These are phyloP conservation scores for Heliconius hortense DNA, from an alignment of 2,888 invertebrate species.

Conservation along the genomic window DNA sequence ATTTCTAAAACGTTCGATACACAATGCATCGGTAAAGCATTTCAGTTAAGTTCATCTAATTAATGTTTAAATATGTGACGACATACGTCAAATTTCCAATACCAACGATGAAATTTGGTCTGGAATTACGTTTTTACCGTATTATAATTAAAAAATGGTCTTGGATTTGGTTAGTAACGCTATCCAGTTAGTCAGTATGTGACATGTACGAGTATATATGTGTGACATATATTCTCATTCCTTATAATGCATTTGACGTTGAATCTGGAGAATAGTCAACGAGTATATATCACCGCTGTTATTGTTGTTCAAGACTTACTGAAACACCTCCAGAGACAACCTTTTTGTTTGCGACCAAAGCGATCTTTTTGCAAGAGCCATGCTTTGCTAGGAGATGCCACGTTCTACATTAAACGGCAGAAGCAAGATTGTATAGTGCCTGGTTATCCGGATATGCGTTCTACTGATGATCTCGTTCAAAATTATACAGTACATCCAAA, in stretches of 20 bases:
- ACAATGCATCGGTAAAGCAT: too few relatives aligned
- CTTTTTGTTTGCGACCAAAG: constrained; percentile 40
- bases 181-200: constrained; percentile 25
- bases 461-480: too few relatives aligned
- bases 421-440: too few relatives aligned
- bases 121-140: too few relatives aligned
- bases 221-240: constrained; percentile 43
- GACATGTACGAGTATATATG: constrained; percentile 36
- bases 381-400: constrained; percentile 42
- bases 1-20: too few relatives aligned
- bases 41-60: background rate
- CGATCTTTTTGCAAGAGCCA: constrained; percentile 40
- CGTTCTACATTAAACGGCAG: constrained; percentile 4
- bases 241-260: constrained; percentile 45
- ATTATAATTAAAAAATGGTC: too few relatives aligned
- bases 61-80: too few relatives aligned
- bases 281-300: constrained; percentile 43
- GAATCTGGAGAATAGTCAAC: constrained; percentile 42
- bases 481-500: too few relatives aligned
- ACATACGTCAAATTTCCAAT: too few relatives aligned
- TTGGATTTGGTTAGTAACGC: background rate
- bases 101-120: too few relatives aligned
- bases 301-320: constrained; percentile 26
- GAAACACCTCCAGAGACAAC: constrained; percentile 32
- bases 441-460: too few relatives aligned